Conservation (phyloP, 2,797 vertebrate species). For the Apogon hyalosoma region DNA sequence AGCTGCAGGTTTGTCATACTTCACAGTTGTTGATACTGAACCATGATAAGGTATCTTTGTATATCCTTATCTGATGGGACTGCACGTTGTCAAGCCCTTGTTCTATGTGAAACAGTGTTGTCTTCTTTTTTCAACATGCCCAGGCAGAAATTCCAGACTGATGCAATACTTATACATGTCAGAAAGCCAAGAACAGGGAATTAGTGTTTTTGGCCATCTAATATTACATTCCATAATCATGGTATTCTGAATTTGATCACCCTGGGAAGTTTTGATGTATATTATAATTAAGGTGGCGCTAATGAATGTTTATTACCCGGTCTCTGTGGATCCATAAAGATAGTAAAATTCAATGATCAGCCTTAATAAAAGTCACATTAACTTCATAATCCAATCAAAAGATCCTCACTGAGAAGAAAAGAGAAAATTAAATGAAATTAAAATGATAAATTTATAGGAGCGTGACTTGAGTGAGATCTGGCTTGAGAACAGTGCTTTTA, state of each 20-base stretch:
- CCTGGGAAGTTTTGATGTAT: constrained; percentile 1
- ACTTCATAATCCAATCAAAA: too few relatives aligned
- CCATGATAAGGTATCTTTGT: constrained; percentile 5
- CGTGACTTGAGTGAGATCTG: too few relatives aligned
- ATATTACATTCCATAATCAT: constrained; percentile 23
- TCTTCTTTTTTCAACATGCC: constrained; percentile 2
- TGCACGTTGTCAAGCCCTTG: background rate
- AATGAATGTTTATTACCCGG: constrained; percentile 30
- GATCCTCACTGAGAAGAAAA: too few relatives aligned
- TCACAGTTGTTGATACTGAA: background rate
- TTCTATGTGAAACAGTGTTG: constrained; percentile 25
- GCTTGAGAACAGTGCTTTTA: too few relatives aligned
- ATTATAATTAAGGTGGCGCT: constrained; percentile 20
- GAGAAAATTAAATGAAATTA: background rate
- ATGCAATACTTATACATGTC: constrained; percentile 44
- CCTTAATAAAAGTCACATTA: too few relatives aligned
- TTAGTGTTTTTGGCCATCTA: constrained; percentile 21
- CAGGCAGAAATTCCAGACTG: constrained; percentile 42
- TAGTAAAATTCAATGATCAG: too few relatives aligned
- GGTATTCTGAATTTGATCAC: constrained; percentile 4
- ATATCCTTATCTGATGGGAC: constrained; percentile 9
- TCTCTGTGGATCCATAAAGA: too few relatives aligned
- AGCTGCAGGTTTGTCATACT: constrained; percentile 89
- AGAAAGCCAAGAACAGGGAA: constrained; percentile 12
- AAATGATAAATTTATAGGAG: too few relatives aligned